Percentiles rank a stretch among this genome's conserved stretches.
These are phyloP conservation scores for Orchestes rusci DNA, from an alignment of 2,888 invertebrate species.

Conservation along the genomic window DNA sequence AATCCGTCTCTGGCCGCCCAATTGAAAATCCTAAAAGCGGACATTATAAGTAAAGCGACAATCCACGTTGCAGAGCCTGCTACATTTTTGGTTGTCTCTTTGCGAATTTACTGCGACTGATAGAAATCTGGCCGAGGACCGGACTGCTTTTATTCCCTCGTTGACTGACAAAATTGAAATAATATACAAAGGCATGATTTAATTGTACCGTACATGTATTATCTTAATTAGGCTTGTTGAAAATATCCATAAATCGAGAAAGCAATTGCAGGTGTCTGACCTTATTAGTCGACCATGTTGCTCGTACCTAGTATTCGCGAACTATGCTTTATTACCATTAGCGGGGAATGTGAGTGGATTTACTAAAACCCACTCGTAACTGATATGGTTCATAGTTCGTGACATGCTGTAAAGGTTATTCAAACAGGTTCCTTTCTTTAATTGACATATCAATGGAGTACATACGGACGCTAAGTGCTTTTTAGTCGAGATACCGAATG, in stretches of 20 bases:
- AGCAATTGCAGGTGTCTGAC: slow-evolving; percentile 23
- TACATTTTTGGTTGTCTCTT: slow-evolving; percentile 35
- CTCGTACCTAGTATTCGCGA: slow-evolving; percentile 8
- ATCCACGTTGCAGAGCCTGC: slow-evolving; percentile 27
- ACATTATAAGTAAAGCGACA: slow-evolving; percentile 30
- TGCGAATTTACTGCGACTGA: slow-evolving; percentile 41
- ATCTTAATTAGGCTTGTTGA: no score
- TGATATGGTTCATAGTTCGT: slow-evolving; percentile 35
- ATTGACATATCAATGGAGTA: slow-evolving; percentile 40
- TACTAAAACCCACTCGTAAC: no score
- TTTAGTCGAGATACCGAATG: slow-evolving; percentile 27
- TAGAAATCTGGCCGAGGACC: slow-evolving; percentile 39
- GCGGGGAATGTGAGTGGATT: no score
- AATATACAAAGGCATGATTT: no score
- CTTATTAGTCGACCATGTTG: slow-evolving; percentile 11
- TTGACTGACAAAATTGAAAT: no score
- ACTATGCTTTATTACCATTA: no score
- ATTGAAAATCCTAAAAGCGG: slow-evolving; percentile 37
- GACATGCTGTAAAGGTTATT: slow-evolving; percentile 22
- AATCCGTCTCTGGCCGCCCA: slow-evolving; percentile 20
- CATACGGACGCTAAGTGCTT: slow-evolving; percentile 35
- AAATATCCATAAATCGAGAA: slow-evolving; percentile 23
- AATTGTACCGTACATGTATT: no score
- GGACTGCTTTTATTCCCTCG: no score
- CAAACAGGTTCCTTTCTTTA: slow-evolving; percentile 18